Conservation (phyloP, 2,797 vertebrate species). For the Ispidina lecontei region DNA sequence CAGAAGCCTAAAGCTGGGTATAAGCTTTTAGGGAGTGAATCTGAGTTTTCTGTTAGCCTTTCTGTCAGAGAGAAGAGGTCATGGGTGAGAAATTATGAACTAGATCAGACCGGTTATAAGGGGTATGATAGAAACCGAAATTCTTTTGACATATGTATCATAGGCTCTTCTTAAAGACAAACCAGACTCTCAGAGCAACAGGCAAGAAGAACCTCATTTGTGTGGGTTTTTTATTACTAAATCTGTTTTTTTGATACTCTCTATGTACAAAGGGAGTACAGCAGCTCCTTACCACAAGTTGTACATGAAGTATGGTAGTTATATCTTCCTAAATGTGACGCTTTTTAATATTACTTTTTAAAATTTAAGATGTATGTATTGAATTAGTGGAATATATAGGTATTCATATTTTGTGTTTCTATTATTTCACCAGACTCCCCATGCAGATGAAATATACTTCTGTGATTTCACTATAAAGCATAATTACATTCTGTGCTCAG, state of each 20-base stretch:
- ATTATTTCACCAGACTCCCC: background rate
- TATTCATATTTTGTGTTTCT: background rate
- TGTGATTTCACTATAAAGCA: background rate
- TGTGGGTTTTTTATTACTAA: background rate
- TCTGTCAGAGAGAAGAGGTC: conserved; percentile 33
- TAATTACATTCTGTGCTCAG: background rate
- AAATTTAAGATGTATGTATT: background rate
- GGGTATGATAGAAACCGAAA: background rate
- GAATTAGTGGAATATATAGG: background rate
- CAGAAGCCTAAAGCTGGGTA: conserved; percentile 3
- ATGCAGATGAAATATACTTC: background rate
- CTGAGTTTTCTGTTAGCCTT: background rate
- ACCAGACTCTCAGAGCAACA: background rate
- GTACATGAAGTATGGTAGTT: background rate
- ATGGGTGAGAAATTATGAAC: conserved; percentile 33
- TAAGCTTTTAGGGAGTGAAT: conserved; percentile 10
- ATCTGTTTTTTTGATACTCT: background rate
- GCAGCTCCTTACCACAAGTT: background rate
- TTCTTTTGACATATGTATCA: background rate
- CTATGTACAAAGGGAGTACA: background rate
- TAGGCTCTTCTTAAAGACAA: background rate
- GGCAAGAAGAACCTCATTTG: background rate
- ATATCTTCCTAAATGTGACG: background rate
- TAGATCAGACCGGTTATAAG: conserved; percentile 4
- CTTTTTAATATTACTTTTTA: background rate